Percentiles rank a stretch among this genome's conserved stretches.
phyloP scores from a whole-genome alignment of 2,113 vertebrate species.

The Leucopsar rothschildi region DNA sequence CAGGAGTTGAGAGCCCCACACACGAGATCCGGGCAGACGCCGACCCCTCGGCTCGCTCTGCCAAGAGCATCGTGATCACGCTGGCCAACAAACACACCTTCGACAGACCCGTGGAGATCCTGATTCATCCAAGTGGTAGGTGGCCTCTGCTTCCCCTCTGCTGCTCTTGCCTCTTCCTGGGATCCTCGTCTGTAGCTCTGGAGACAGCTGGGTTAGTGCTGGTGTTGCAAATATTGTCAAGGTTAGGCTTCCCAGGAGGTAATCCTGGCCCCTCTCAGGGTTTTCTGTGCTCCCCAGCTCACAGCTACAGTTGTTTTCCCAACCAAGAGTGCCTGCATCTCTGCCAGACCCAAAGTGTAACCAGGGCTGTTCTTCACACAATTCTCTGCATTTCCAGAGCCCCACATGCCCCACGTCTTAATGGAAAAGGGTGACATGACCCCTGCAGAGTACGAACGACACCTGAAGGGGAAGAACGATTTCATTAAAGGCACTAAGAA shows the following conservation, averaged over 20 bases:
- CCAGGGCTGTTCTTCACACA: not conserved
- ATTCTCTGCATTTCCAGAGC: conserved; percentile 75
- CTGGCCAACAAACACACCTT: conserved; percentile 93
- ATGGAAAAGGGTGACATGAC: conserved; percentile 92
- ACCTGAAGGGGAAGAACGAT: conserved; percentile 83
- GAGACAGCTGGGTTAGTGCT: not conserved
- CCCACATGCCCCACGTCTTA: conserved; percentile 86
- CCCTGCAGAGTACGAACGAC: conserved; percentile 84
- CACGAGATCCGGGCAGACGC: conserved; percentile 92
- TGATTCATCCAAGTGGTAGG: conserved; percentile 92
- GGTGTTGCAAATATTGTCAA: not conserved
- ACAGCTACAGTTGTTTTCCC: not conserved
- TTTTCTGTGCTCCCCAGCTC: not conserved
- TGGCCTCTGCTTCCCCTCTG: not conserved
- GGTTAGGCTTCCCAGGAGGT: not conserved
- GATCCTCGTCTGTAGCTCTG: not conserved
- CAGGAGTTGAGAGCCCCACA: conserved; percentile 95
- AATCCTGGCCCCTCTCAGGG: not conserved
- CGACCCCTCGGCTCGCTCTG: conserved; percentile 83
- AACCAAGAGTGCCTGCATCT: accelerated
- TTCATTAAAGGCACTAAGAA: conserved; percentile 91
- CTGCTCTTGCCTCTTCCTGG: not conserved
- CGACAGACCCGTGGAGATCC: conserved; percentile 89
- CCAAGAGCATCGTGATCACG: conserved; percentile 87
- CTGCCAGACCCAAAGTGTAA: not conserved